A percentile compares a stretch with the other conserved stretches of the same genome.
Conservation (phyloP, 2,888 invertebrate species). For the Tinea pellionella region DNA sequence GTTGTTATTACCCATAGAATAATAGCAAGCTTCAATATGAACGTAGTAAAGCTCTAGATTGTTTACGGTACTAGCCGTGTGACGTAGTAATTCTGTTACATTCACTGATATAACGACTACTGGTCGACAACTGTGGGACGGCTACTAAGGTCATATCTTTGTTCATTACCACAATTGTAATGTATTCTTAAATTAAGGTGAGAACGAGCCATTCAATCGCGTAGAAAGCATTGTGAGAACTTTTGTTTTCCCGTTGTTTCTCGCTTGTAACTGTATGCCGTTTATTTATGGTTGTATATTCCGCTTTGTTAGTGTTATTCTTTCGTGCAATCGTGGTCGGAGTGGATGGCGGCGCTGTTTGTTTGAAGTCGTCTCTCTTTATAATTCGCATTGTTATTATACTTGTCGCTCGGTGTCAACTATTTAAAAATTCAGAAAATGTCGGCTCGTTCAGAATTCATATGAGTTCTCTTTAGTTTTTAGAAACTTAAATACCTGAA, state of each 20-base stretch:
- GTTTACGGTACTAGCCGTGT: neutral
- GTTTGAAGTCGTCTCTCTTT: conserved; percentile 10
- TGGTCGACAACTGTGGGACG: conserved; percentile 1
- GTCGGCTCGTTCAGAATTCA: neutral
- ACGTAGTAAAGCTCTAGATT: neutral
- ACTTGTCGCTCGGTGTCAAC: neutral
- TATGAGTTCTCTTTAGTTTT: neutral
- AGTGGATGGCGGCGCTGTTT: neutral
- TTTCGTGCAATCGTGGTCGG: conserved; percentile 7
- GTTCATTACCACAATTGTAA: conserved; percentile 11
- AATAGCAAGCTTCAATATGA: neutral
- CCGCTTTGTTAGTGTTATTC: neutral
- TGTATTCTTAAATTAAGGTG: conserved; percentile 11
- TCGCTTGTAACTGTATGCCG: conserved; percentile 13
- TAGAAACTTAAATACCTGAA: too few relatives aligned
- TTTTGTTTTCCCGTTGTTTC: conserved; percentile 14
- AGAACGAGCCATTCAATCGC: conserved; percentile 4
- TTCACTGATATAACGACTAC: conserved; percentile 10
- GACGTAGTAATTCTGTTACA: conserved; percentile 7
- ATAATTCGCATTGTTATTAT: conserved; percentile 1
- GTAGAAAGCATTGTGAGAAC: conserved; percentile 13
- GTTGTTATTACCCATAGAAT: neutral
- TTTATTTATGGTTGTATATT: conserved; percentile 12
- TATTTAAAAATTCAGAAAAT: conserved; percentile 2
- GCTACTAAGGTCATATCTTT: conserved; percentile 10